These are phyloP conservation scores for Drosophila lini DNA, from an alignment of 1,140 invertebrate species.

Conservation along the genomic window DNA sequence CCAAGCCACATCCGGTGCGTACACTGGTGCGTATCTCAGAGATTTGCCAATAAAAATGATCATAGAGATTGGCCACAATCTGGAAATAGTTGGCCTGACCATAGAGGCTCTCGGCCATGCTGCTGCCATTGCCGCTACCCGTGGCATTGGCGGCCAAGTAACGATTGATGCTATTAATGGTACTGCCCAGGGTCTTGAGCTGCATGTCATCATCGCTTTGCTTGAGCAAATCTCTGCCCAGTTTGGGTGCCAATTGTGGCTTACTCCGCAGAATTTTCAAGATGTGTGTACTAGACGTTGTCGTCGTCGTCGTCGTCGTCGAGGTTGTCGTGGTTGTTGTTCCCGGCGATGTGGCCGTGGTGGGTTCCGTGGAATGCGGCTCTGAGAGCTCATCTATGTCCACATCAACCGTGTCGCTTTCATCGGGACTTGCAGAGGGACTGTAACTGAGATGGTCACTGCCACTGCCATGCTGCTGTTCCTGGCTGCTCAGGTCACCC, in stretches of 20 bases:
- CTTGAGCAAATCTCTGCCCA: constrained; percentile 69
- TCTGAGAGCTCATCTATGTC: constrained; percentile 54
- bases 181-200: constrained; percentile 64
- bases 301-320: constrained; percentile 28
- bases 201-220: constrained; percentile 69
- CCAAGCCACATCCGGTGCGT: constrained; percentile 67
- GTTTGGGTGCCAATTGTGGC: constrained; percentile 44
- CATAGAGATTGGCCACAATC: constrained; percentile 80
- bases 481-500: constrained; percentile 63
- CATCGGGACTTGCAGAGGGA: constrained; percentile 47
- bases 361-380: constrained; percentile 28
- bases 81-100: constrained; percentile 74
- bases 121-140: constrained; percentile 36
- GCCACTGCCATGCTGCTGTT: constrained; percentile 54
- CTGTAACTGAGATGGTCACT: constrained; percentile 47
- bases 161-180: constrained; percentile 73
- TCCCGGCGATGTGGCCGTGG: constrained; percentile 33
- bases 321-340: constrained; percentile 2
- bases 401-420: constrained; percentile 61
- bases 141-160: constrained; percentile 50
- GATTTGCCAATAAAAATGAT: constrained; percentile 82
- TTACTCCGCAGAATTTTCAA: constrained; percentile 75
- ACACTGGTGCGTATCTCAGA: constrained; percentile 75
- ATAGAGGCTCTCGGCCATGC: constrained; percentile 67
- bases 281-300: constrained; percentile 68